A percentile compares a stretch with the other conserved stretches of the same genome.
Evolutionary conservation across 2,113 vertebrate species (phyloP).

Genomic region (Aspidoscelis tigris): DNA sequence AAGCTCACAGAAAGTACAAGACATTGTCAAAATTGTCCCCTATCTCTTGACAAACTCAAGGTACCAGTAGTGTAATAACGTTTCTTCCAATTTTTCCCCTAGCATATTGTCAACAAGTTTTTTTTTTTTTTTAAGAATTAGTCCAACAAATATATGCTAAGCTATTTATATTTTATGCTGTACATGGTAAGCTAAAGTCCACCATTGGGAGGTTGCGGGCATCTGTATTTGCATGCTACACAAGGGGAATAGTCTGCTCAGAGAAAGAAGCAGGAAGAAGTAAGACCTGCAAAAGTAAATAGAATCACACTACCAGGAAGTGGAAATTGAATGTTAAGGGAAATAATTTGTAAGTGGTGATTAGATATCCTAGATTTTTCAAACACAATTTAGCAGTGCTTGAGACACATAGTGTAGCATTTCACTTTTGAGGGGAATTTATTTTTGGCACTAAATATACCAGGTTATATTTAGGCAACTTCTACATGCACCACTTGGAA

Average conservation of each 20-base stretch:
- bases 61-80: not conserved
- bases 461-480: no score
- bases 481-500: no score
- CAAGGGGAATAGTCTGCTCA: slow-evolving; percentile 10
- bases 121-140: slow-evolving; percentile 37
- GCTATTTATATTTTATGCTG: slow-evolving; percentile 50
- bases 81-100: slow-evolving; percentile 12
- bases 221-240: slow-evolving; percentile 45
- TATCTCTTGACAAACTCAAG: not conserved
- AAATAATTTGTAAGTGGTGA: slow-evolving; percentile 6
- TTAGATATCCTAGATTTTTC: slow-evolving; percentile 25
- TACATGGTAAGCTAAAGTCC: slow-evolving; percentile 36
- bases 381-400: slow-evolving; percentile 8
- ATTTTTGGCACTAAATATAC: not conserved
- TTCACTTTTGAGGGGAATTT: not conserved
- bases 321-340: slow-evolving; percentile 15
- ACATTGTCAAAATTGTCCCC: not conserved
- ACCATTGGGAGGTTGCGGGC: slow-evolving; percentile 38
- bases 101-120: slow-evolving; percentile 39
- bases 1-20: not conserved
- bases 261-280: not conserved
- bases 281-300: slow-evolving; percentile 35
- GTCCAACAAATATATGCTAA: slow-evolving; percentile 41
- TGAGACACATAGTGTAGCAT: not conserved
- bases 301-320: slow-evolving; percentile 5